phyloP scores from a whole-genome alignment of 2,797 vertebrate genomes.

The Girardinus metallicus region DNA sequence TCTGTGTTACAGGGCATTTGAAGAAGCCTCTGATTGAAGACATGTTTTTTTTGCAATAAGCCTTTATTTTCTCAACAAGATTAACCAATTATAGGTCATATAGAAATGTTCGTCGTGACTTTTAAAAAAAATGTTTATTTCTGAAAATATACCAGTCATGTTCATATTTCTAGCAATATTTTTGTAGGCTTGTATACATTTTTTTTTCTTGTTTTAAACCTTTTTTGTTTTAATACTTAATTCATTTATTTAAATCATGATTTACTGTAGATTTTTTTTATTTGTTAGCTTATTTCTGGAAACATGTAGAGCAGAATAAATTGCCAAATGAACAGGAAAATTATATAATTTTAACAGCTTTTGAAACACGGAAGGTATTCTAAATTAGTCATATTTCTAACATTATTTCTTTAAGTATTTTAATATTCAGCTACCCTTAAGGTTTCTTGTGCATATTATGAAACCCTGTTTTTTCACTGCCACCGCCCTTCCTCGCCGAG shows the following conservation, averaged over 20 bases:
- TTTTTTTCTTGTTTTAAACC: neutral
- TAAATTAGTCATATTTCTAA: neutral
- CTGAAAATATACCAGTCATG: no score
- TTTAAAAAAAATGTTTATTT: no score
- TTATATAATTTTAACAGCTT: neutral
- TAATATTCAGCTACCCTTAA: neutral
- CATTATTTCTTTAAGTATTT: neutral
- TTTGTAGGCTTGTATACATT: neutral
- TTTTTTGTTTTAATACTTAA: no score
- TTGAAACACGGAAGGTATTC: neutral
- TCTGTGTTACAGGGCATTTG: no score
- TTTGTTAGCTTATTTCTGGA: neutral
- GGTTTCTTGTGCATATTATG: neutral
- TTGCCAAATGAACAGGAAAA: neutral
- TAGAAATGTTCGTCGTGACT: neutral
- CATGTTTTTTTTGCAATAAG: no score
- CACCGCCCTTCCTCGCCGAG: neutral
- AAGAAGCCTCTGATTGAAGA: no score
- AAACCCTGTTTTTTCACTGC: neutral
- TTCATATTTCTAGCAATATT: neutral
- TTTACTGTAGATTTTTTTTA: neutral
- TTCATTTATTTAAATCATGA: no score
- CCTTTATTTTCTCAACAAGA: no score
- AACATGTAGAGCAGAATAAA: neutral
- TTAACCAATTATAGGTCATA: neutral